Conservation (phyloP, 2,113 vertebrate genomes). For the Apaloderma vittatum region DNA sequence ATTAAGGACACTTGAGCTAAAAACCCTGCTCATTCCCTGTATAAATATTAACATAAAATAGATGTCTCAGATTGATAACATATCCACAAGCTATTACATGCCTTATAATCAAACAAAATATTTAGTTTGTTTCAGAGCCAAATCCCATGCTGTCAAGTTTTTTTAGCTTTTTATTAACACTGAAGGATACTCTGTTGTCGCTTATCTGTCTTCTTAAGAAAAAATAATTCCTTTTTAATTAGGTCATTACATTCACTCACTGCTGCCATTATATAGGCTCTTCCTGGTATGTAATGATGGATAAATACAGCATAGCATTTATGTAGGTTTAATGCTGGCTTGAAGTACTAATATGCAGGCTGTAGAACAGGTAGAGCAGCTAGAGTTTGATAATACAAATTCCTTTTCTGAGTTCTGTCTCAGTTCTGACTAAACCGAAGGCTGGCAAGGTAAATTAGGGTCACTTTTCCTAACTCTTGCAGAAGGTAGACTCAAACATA, state of each 20-base stretch:
- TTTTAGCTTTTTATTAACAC: not conserved
- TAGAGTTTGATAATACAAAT: not conserved
- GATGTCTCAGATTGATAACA: not conserved
- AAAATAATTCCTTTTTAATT: not conserved
- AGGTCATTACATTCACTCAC: not conserved
- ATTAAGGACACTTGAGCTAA: not conserved
- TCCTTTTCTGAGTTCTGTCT: not conserved
- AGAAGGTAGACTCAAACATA: not conserved
- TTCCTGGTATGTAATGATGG: not conserved
- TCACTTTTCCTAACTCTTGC: not conserved
- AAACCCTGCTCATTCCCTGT: not conserved
- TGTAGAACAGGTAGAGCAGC: not conserved
- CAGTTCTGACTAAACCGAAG: not conserved
- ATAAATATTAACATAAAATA: constrained; percentile 3
- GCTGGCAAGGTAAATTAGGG: not conserved
- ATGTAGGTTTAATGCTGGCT: not conserved
- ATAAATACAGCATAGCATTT: not conserved
- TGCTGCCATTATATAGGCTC: not conserved
- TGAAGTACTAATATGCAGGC: not conserved
- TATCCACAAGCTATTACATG: not conserved
- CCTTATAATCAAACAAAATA: not conserved
- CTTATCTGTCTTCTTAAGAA: not conserved
- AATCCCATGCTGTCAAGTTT: not conserved
- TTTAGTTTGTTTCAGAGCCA: constrained; percentile 28
- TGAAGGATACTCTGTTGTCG: not conserved